Conservation (phyloP, 2,113 vertebrate genomes). For the Ramphastos sulfuratus region DNA sequence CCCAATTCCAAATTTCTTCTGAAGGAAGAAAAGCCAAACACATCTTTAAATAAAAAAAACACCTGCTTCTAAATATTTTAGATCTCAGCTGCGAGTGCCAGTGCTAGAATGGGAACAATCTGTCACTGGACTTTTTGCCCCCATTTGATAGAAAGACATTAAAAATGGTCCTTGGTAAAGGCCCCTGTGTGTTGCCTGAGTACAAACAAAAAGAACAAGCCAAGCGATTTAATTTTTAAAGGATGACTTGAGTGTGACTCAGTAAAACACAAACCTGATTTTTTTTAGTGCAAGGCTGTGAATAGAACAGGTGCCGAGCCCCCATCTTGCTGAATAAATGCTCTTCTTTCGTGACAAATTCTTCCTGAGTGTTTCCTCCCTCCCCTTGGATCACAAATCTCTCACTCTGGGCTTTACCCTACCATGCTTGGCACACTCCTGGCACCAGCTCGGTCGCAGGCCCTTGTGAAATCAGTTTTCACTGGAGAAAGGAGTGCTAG, state of each 20-base stretch:
- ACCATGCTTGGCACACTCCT: accelerated
- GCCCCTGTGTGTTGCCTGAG: accelerated
- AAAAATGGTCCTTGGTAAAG: background rate
- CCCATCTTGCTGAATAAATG: background rate
- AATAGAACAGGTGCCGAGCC: background rate
- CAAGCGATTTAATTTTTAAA: background rate
- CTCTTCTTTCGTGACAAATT: background rate
- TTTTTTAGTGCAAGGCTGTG: background rate
- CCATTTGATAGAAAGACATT: background rate
- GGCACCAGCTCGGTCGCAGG: accelerated
- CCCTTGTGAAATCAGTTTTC: background rate
- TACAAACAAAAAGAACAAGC: background rate
- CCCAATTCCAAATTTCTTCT: background rate
- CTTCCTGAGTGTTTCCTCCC: background rate
- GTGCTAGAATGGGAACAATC: background rate
- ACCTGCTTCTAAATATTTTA: background rate
- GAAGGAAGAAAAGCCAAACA: background rate
- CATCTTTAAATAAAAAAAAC: background rate
- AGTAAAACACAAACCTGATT: background rate
- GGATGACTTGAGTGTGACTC: background rate
- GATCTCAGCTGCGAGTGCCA: background rate
- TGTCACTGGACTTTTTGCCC: background rate
- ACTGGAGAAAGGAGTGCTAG: background rate
- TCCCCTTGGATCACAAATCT: background rate
- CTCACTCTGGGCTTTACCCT: background rate